These are phyloP conservation scores for Clistopyga incitator DNA, from an alignment of 2,888 invertebrate genomes.

Conservation along the genomic window DNA sequence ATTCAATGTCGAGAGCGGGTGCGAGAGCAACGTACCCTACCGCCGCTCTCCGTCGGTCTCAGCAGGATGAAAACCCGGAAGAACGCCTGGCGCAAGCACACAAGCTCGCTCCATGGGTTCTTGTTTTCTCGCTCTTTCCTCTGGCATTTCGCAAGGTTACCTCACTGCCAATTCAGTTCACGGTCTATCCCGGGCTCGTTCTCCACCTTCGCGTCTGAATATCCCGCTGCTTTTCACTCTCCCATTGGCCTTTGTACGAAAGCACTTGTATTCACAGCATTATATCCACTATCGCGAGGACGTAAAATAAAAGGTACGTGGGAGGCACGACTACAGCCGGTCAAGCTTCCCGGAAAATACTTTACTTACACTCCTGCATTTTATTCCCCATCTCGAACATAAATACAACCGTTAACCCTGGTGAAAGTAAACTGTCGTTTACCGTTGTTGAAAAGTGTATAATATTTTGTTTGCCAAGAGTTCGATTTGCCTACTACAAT, in stretches of 20 bases:
- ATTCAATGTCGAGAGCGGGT: slow-evolving; percentile 65
- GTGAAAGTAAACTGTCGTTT: background rate
- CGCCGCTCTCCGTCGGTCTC: slow-evolving; percentile 59
- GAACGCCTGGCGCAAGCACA: slow-evolving; percentile 28
- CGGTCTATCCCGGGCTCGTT: slow-evolving; percentile 33
- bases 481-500: background rate
- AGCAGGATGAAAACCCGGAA: slow-evolving; percentile 56
- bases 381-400: background rate
- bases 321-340: background rate
- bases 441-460: background rate
- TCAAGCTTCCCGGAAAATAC: background rate
- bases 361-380: background rate
- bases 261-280: slow-evolving; percentile 9
- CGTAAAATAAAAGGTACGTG: background rate
- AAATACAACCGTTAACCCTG: background rate
- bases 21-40: slow-evolving; percentile 44
- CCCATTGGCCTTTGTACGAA: slow-evolving; percentile 1
- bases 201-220: slow-evolving; percentile 23
- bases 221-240: slow-evolving; percentile 16
- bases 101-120: slow-evolving; percentile 43
- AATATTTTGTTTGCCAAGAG: background rate
- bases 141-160: slow-evolving; percentile 54
- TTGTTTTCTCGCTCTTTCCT: slow-evolving; percentile 46
- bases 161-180: slow-evolving; percentile 12
- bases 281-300: background rate